phyloP scores from a whole-genome alignment of 2,888 invertebrate genomes.

The Silvanus unidentatus region DNA sequence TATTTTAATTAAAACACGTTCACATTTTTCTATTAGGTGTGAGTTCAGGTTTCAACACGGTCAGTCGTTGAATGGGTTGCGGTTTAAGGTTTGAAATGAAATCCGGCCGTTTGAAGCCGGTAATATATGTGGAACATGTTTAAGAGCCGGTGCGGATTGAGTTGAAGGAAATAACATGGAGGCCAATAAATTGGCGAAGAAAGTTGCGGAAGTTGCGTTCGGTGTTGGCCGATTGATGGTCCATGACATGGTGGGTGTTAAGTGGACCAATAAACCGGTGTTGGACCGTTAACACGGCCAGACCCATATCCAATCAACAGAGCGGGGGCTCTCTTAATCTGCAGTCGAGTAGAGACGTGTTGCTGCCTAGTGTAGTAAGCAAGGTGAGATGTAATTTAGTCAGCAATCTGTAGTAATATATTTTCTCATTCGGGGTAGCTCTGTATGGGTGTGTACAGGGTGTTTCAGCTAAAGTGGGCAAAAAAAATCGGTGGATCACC shows the following conservation, averaged over 20 bases:
- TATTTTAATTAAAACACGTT: no score
- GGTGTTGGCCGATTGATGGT: slow-evolving; percentile 26
- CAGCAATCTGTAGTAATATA: slow-evolving; percentile 41
- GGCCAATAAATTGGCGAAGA: slow-evolving; percentile 17
- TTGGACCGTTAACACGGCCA: slow-evolving; percentile 20
- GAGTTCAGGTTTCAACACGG: no score
- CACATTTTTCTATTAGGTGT: no score
- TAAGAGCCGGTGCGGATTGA: no score
- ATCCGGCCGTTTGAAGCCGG: no score
- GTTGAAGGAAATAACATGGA: slow-evolving; percentile 2
- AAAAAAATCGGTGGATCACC: no score
- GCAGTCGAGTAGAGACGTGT: slow-evolving; percentile 17
- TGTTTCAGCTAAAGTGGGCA: no score
- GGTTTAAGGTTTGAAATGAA: no score
- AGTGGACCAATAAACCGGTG: slow-evolving; percentile 24
- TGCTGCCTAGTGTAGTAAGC: slow-evolving; percentile 7
- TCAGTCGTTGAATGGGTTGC: no score
- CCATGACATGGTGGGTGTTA: slow-evolving; percentile 25
- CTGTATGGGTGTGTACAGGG: slow-evolving; percentile 7
- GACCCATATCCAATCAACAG: slow-evolving; percentile 20
- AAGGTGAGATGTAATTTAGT: slow-evolving; percentile 36
- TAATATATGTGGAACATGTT: no score
- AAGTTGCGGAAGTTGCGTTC: slow-evolving; percentile 23
- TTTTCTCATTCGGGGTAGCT: slow-evolving; percentile 28
- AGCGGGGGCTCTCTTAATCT: slow-evolving; percentile 19